Evolutionary conservation across 2,888 invertebrate species (phyloP), one percentile per base, ranked within the genome.

Genomic region (Homarus gammarus): DNA sequence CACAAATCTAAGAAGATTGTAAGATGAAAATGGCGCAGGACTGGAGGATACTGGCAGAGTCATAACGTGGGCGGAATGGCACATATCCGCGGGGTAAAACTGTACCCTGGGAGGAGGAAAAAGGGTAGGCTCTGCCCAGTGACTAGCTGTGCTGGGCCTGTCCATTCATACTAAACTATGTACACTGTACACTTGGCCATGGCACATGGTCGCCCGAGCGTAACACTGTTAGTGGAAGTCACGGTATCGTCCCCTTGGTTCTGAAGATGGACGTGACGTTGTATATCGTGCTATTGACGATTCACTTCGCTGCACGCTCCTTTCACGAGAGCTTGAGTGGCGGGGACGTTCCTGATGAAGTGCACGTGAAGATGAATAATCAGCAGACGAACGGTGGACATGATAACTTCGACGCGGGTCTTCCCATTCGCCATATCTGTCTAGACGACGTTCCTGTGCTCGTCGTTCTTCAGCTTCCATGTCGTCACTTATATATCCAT

Each of bases 401-500:
- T 61, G 68, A 10, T 83, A 68, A 70, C 83, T 88, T 31, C 75
- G 83, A 51, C 88, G 82, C 5, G 51, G 64, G 51, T 88, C 88
- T 40, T 88, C 88, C 88, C 88, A 88, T 33, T 88, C 83, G 22
- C 88, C 88, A 31, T 83, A 88, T 33, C 83, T 73, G 75, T 88
- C 82, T 2, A 83, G 38, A 22, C 79, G 56, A 31, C 84, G 78
- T 51, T 89, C 84, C 38, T 79, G 51, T 31, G 56, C 72, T n/a
- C 83, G 51, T 0, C 90, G 83, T 22, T 90, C 90, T 51, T 85
- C 84, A 12, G 89, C 88, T 38, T 86, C 92, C 68, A 89, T 93
- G 70, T 93, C 93, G 85, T 94, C 94, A 91, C 93, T 93, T 81
- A 96, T 95, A 91, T 95, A 95, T 40, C 96, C 96, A 92, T 93